Evolutionary conservation across 35 echinoderm and acorn worm genomes (phyloP).

Genomic region (Hemicentrotus pulcherrimus): DNA sequence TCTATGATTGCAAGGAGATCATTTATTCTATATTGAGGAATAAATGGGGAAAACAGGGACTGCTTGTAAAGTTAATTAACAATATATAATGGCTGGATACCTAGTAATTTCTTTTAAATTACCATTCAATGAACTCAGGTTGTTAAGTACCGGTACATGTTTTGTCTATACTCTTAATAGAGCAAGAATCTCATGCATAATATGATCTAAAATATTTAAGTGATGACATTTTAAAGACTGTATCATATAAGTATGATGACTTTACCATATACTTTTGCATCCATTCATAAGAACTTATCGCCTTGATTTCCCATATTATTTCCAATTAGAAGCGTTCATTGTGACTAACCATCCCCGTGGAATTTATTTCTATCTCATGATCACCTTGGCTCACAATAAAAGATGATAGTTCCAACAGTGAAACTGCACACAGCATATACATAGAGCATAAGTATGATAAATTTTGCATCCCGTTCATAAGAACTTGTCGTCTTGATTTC

Average conservation of each 20-base stretch:
- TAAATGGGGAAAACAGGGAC: no score
- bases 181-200: no score
- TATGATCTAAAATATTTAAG: background rate
- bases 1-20: background rate
- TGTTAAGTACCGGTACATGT: no score
- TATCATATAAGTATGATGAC: background rate
- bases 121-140: no score
- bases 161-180: no score
- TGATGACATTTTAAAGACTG: background rate
- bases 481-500: background rate
- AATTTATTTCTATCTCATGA: background rate
- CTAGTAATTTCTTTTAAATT: background rate
- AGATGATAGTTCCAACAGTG: background rate
- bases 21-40: background rate
- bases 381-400: background rate
- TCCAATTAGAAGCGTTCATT: background rate
- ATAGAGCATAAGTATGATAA: background rate
- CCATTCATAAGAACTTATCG: background rate
- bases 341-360: background rate
- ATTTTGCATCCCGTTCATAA: background rate
- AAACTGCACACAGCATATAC: background rate
- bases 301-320: background rate
- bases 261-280: background rate
- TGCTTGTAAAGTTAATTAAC: background rate
- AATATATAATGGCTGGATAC: background rate